phyloP scores from a whole-genome alignment of 2,797 vertebrate species.

The Nothura maculosa region DNA sequence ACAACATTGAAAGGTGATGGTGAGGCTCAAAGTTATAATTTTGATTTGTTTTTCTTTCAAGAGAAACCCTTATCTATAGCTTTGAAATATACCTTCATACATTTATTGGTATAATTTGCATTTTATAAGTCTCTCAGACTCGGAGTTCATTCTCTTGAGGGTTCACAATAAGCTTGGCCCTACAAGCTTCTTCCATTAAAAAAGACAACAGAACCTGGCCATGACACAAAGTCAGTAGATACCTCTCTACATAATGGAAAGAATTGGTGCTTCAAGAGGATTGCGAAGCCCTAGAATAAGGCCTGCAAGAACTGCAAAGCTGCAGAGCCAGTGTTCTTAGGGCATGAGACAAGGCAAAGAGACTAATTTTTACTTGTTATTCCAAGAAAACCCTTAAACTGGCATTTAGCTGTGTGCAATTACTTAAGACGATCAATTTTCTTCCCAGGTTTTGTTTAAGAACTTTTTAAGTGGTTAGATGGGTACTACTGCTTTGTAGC shows the following conservation, averaged over 20 bases:
- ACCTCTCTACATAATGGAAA: background rate
- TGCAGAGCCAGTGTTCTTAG: background rate
- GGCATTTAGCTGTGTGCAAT: background rate
- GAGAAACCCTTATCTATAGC: background rate
- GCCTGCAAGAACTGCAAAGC: background rate
- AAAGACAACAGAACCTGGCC: background rate
- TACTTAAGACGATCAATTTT: background rate
- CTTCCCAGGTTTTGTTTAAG: background rate
- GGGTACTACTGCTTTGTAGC: background rate
- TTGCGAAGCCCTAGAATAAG: background rate
- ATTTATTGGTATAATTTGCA: background rate
- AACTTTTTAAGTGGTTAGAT: background rate
- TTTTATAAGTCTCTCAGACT: background rate
- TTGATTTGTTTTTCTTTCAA: background rate
- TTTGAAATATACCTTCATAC: background rate
- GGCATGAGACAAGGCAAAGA: background rate
- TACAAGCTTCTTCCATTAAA: background rate
- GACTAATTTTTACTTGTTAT: background rate
- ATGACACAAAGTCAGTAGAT: background rate
- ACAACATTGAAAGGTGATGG: background rate
- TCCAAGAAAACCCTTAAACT: background rate
- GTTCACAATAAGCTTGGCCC: background rate
- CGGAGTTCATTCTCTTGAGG: background rate
- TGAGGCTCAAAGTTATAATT: background rate
- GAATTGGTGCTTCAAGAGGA: background rate